phyloP scores from a whole-genome alignment of 2,888 invertebrate genomes.

The Halictus quadricinctus region DNA sequence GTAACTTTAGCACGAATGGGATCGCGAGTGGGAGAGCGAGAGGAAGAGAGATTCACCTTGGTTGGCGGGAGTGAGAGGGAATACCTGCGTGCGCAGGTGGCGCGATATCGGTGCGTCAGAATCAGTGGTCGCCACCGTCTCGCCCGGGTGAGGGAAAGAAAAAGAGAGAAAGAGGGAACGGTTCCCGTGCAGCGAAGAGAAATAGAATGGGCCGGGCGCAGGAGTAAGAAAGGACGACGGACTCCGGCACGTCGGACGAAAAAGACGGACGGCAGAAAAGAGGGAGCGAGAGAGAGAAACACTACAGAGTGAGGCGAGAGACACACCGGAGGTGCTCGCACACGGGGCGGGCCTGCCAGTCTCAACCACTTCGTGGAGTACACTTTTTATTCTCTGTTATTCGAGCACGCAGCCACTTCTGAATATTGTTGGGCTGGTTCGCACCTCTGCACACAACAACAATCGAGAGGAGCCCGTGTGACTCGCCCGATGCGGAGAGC shows the following conservation, averaged over 20 bases:
- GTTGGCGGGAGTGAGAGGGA: conserved; percentile 37
- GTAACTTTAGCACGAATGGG: conserved; percentile 13
- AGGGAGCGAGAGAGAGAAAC: conserved; percentile 57
- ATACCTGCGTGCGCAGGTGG: conserved; percentile 80
- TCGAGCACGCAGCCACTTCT: conserved; percentile 54
- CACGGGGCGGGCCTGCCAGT: conserved; percentile 68
- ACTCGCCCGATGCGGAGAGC: conserved; percentile 45
- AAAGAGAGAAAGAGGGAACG: conserved; percentile 41
- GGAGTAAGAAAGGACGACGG: conserved; percentile 64
- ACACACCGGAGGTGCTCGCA: conserved; percentile 55
- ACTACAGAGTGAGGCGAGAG: conserved; percentile 53
- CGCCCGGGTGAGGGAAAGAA: conserved; percentile 58
- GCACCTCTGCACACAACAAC: conserved; percentile 22
- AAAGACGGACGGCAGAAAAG: conserved; percentile 40
- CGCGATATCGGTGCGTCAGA: conserved; percentile 81
- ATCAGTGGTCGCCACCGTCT: conserved; percentile 72
- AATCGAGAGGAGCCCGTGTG: conserved; percentile 29
- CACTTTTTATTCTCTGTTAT: conserved; percentile 53
- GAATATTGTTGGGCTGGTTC: conserved; percentile 53
- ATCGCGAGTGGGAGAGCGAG: neutral
- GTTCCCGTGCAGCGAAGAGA: conserved; percentile 61
- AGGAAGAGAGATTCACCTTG: conserved; percentile 29
- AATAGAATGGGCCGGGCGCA: conserved; percentile 26
- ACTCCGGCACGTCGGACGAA: conserved; percentile 13
- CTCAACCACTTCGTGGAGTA: conserved; percentile 62